These are phyloP conservation scores for Stegodyphus dumicola DNA, from an alignment of 1,140 invertebrate species.

Conservation along the genomic window DNA sequence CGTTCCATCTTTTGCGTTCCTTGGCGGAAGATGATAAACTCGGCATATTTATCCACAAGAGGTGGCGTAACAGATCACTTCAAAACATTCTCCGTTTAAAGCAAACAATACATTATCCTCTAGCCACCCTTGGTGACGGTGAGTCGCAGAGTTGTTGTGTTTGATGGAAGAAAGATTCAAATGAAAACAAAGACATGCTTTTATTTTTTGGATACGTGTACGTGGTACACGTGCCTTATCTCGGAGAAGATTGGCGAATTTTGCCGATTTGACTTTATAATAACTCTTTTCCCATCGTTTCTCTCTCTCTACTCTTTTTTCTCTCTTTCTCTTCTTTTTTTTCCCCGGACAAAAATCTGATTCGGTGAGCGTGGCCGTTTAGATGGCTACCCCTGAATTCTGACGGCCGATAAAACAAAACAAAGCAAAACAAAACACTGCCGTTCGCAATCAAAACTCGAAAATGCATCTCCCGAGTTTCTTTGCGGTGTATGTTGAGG, in stretches of 20 bases:
- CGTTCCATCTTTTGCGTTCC: no score
- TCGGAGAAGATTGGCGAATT: slow-evolving; percentile 40
- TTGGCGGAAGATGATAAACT: no score
- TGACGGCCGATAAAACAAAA: not conserved
- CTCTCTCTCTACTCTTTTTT: slow-evolving; percentile 1
- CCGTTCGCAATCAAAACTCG: slow-evolving; percentile 45
- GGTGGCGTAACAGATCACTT: no score
- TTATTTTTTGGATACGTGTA: not conserved
- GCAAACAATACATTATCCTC: no score
- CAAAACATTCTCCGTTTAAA: no score
- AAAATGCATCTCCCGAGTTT: slow-evolving; percentile 9
- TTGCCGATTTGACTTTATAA: slow-evolving; percentile 48
- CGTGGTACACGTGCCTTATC: slow-evolving; percentile 41
- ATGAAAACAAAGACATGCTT: not conserved
- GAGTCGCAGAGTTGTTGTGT: no score
- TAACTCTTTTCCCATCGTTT: slow-evolving; percentile 14
- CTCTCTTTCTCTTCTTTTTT: not conserved
- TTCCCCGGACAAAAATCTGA: not conserved
- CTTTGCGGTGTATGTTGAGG: slow-evolving; percentile 40
- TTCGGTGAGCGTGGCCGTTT: slow-evolving; percentile 16
- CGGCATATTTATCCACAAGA: no score
- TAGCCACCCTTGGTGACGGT: no score
- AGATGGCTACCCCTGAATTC: not conserved
- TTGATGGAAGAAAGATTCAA: not conserved
- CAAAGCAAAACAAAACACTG: not conserved